A percentile compares a stretch with the other conserved stretches of the same genome.
phyloP scores from a whole-genome alignment of 2,797 vertebrate species.

The Natrix natrix region DNA sequence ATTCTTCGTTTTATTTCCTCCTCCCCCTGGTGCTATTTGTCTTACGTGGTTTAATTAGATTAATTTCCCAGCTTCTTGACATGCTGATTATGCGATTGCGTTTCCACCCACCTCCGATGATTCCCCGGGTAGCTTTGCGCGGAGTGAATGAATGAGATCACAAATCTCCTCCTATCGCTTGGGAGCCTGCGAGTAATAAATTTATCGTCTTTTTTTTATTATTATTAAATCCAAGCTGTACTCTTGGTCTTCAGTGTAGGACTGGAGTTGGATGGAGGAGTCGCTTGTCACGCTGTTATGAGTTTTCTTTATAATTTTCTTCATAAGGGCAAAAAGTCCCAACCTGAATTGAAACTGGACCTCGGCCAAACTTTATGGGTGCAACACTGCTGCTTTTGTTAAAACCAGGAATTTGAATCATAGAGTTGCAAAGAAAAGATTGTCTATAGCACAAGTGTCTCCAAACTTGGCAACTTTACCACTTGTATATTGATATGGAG shows the following conservation, averaged over 20 bases:
- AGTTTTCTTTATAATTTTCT: neutral
- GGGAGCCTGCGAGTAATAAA: slow-evolving; percentile 3
- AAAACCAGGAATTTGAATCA: slow-evolving; percentile 1
- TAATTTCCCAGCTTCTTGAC: slow-evolving; percentile 33
- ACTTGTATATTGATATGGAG: neutral
- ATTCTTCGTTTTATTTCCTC: neutral
- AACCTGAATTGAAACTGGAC: slow-evolving; percentile 13
- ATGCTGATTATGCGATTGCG: slow-evolving; percentile 16
- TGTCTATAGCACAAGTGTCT: neutral
- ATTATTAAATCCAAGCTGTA: neutral
- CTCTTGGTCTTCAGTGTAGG: neutral
- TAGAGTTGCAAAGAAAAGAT: neutral
- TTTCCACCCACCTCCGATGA: neutral
- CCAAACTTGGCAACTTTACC: neutral
- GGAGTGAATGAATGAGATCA: slow-evolving; percentile 29
- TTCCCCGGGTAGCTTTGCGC: neutral
- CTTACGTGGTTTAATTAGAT: slow-evolving; percentile 37
- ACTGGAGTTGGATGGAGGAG: neutral
- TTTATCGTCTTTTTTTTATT: neutral
- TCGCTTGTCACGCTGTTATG: neutral
- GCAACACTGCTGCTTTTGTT: neutral
- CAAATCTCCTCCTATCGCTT: slow-evolving; percentile 2
- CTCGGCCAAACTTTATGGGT: neutral
- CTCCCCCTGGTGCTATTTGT: neutral
- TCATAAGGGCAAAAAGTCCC: neutral